Evolutionary conservation across 2,888 invertebrate species (phyloP).

Genomic region (Hemithea aestivaria): DNA sequence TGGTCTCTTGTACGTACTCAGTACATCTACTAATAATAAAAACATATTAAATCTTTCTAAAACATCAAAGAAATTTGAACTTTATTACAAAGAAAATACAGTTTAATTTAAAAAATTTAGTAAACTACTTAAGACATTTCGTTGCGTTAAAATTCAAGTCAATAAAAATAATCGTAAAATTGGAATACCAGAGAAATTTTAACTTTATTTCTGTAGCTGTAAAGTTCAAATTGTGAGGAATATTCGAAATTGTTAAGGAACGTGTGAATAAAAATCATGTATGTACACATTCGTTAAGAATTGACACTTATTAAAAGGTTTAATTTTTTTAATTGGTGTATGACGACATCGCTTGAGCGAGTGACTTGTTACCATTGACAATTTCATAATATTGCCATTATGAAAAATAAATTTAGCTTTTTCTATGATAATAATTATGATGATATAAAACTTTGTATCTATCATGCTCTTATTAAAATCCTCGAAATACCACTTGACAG

Average conservation of each 20-base stretch:
- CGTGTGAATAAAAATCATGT: conserved; percentile 78
- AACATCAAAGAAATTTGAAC: conserved; percentile 27
- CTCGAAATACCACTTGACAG: no score
- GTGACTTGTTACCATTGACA: conserved; percentile 61
- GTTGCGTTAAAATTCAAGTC: conserved; percentile 72
- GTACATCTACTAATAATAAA: conserved; percentile 50
- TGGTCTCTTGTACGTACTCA: conserved; percentile 65
- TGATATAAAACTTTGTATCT: no score
- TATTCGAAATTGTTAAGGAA: conserved; percentile 54
- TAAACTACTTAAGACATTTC: conserved; percentile 49
- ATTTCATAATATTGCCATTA: conserved; percentile 38
- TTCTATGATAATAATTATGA: no score
- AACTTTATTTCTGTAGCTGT: conserved; percentile 36
- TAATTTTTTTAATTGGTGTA: conserved; percentile 78
- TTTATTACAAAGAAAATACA: conserved; percentile 33
- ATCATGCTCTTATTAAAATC: no score
- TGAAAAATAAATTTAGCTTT: background rate
- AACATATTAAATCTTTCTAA: background rate
- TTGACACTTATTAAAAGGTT: conserved; percentile 78
- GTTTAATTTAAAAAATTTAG: conserved; percentile 38
- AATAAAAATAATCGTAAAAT: conserved; percentile 77
- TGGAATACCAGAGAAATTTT: conserved; percentile 37
- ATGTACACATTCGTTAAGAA: conserved; percentile 78
- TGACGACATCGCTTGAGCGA: conserved; percentile 73
- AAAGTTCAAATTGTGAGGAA: conserved; percentile 37